Evolutionary conservation across 2,797 vertebrate genomes (phyloP).

Genomic region (Periparus ater): DNA sequence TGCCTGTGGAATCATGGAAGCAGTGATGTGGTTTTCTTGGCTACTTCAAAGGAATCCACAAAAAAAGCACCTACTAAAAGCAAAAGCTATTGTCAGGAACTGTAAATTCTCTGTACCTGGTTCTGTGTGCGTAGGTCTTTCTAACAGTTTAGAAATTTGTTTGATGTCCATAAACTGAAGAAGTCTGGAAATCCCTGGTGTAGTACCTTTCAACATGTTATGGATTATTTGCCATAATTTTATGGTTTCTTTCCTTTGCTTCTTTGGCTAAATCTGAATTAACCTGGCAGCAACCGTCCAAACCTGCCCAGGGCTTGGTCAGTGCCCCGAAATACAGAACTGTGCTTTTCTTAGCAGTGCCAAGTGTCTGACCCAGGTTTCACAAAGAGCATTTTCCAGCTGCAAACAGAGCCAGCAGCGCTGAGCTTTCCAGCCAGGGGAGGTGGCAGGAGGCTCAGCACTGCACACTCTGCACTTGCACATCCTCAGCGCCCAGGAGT

Average conservation of each 20-base stretch:
- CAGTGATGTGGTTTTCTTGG: constrained; percentile 71
- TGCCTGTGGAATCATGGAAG: constrained; percentile 56
- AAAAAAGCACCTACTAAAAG: constrained; percentile 41
- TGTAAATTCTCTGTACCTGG: neutral
- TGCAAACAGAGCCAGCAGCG: neutral
- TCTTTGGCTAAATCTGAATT: neutral
- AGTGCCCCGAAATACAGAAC: neutral
- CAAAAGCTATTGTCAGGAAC: constrained; percentile 27
- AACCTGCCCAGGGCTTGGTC: neutral
- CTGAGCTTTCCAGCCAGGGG: neutral
- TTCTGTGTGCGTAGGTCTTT: neutral
- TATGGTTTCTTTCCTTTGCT: neutral
- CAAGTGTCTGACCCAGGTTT: neutral
- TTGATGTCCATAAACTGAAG: neutral
- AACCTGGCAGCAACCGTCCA: neutral
- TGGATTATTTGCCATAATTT: neutral
- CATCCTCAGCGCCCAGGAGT: neutral
- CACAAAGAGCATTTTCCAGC: neutral
- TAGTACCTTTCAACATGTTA: neutral
- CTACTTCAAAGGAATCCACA: constrained; percentile 70
- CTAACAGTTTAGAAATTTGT: neutral
- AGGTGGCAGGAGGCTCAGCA: neutral
- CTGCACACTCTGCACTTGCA: fast-evolving
- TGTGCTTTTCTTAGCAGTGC: neutral
- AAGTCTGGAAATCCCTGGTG: neutral